phyloP scores from a whole-genome alignment of 2,888 invertebrate species.

The Ceriagrion tenellum region DNA sequence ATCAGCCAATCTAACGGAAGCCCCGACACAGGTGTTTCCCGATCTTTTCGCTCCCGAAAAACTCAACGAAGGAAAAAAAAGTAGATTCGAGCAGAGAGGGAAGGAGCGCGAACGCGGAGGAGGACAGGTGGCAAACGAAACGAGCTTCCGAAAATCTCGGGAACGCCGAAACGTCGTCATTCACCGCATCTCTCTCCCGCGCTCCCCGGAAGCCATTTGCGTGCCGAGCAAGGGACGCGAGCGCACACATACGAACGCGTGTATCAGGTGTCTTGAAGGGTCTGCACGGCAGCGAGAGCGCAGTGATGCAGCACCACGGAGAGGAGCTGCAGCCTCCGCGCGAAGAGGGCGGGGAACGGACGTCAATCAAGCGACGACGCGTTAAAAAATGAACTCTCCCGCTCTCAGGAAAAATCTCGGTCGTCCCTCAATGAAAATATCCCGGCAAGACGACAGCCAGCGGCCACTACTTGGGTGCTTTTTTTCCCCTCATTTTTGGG shows the following conservation, averaged over 20 bases:
- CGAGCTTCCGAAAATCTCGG: slow-evolving; percentile 12
- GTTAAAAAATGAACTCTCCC: not conserved
- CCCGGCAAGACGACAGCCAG: not conserved
- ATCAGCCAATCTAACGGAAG: not conserved
- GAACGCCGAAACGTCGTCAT: not conserved
- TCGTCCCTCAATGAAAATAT: not conserved
- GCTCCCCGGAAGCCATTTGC: not conserved
- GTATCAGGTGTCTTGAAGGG: not conserved
- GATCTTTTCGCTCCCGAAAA: not conserved
- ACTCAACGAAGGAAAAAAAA: not conserved
- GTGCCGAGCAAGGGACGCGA: not conserved
- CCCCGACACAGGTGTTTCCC: not conserved
- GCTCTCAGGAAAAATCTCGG: not conserved
- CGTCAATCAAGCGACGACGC: not conserved
- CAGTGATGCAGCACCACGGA: not conserved
- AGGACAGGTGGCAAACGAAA: slow-evolving; percentile 17
- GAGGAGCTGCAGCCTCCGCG: not conserved
- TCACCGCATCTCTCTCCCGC: not conserved
- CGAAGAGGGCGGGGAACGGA: not conserved
- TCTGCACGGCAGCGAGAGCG: not conserved
- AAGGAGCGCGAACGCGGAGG: not conserved
- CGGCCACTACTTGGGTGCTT: not conserved
- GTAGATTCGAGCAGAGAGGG: not conserved
- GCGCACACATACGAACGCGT: not conserved
- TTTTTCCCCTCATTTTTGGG: not conserved